A percentile compares a stretch with the other conserved stretches of the same genome.
Evolutionary conservation across 2,888 invertebrate species (phyloP).

Genomic region (Eristalis intricaria): DNA sequence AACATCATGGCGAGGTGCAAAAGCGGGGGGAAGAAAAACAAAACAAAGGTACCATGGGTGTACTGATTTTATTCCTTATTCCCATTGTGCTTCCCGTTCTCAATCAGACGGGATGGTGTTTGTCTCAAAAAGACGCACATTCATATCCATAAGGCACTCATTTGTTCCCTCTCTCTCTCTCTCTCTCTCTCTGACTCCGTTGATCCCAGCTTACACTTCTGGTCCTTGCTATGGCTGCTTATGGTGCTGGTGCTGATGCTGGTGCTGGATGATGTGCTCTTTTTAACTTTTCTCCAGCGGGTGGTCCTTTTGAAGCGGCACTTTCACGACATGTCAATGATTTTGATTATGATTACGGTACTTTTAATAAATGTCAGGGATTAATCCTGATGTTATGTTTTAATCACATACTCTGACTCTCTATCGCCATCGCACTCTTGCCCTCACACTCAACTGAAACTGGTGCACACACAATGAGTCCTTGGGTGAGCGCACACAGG

Average conservation of each 20-base stretch:
- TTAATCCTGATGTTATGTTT: conserved; percentile 47
- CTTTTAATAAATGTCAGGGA: conserved; percentile 55
- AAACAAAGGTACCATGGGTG: neutral
- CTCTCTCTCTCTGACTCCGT: neutral
- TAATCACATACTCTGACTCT: conserved; percentile 30
- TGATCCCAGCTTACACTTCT: neutral
- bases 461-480: conserved; percentile 19
- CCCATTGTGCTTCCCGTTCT: neutral
- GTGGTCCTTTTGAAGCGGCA: conserved; percentile 51
- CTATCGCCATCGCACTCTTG: neutral
- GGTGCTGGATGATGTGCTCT: conserved; percentile 19
- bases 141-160: conserved; percentile 5
- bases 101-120: neutral
- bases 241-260: conserved; percentile 7
- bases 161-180: neutral
- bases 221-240: neutral
- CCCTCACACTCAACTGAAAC: neutral
- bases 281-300: conserved; percentile 39
- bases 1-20: neutral
- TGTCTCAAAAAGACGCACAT: conserved; percentile 38
- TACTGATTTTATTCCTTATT: neutral
- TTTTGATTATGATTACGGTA: conserved; percentile 48
- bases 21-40: neutral
- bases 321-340: conserved; percentile 55
- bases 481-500: conserved; percentile 26